Evolutionary conservation across 2,888 invertebrate species (phyloP).

Genomic region (Eupithecia pulchellata): DNA sequence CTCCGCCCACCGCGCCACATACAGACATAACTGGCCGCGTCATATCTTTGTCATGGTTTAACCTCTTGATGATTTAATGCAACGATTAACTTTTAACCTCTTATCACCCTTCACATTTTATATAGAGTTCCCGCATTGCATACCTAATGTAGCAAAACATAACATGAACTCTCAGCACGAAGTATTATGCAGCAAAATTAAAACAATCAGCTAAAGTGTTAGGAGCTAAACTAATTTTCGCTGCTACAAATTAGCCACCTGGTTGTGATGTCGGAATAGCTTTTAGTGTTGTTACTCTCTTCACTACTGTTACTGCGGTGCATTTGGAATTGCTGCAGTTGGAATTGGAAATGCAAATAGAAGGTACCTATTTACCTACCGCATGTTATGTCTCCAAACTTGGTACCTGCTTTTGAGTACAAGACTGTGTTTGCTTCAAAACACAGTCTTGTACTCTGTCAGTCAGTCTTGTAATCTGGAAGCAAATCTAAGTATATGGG

Average conservation of each 20-base stretch:
- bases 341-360: conserved; percentile 35
- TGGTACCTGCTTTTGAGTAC: neutral
- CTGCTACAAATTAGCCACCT: conserved; percentile 34
- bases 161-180: neutral
- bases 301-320: conserved; percentile 7
- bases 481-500: conserved; percentile 2
- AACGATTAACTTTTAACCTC: too few relatives aligned
- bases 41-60: too few relatives aligned
- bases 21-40: too few relatives aligned
- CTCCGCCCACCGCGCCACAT: too few relatives aligned
- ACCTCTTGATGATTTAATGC: too few relatives aligned
- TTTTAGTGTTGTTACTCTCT: conserved; percentile 32
- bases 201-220: conserved; percentile 12
- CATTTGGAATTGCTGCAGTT: conserved; percentile 20
- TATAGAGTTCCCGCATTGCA: neutral
- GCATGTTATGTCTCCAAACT: conserved; percentile 25
- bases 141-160: neutral
- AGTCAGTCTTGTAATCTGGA: neutral
- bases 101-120: neutral
- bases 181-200: conserved; percentile 10
- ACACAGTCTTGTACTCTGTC: too few relatives aligned
- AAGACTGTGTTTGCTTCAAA: too few relatives aligned
- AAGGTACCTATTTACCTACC: conserved; percentile 12
- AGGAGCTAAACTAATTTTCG: conserved; percentile 17
- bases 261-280: conserved; percentile 29